Base-by-base conservation (phyloP, 2,888 invertebrate species). In the Parnassius smintheus region DNA sequence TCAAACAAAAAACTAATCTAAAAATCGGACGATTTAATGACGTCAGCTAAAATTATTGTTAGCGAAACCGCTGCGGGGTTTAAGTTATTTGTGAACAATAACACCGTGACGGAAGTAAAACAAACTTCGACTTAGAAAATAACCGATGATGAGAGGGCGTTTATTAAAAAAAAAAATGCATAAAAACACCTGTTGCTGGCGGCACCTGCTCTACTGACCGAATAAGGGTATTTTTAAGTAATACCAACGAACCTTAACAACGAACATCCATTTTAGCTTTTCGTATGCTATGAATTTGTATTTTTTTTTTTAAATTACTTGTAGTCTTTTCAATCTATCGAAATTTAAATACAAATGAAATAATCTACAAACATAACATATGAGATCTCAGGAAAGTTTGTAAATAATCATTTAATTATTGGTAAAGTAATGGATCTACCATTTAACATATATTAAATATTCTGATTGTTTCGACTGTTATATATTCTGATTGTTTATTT, bases 51-150 rank as follows among this genome's bases (percentile, higher is more conserved):
- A 84, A 81, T 82, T 73, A 61, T 74, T 77, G 73, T 74, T 71
- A 68, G 74, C 70, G 71, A 77, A 77, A 75, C 71, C 72, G 77
- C 76, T 71, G 66, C 61, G 64, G 68, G 78, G 75, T 75, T 80
- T 80, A 77, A 77, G 73, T 78, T 84, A 82, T 86, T 77, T 71
- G 72, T 75, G 67, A 77, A 81, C 64, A 80, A 79, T 76, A 81
- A 78, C 72, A 83, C 85, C 89, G 86, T 89, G 85, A 87, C 91
- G 81, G 78, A 80, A 75, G 78, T 84, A 80, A 88, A 91, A 91
- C 91, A 91, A 90, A 90, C 90, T 90, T 77, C 70, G 70, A 67
- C 65, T 63, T 66, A 69, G 67, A 64, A 67, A 73, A 73, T 75
- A 77, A 79, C 77, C 78, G 77, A 81, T 84, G 82, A 84, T 75